Conservation (phyloP, 2,888 invertebrate genomes). For the Helicoverpa assulta region DNA sequence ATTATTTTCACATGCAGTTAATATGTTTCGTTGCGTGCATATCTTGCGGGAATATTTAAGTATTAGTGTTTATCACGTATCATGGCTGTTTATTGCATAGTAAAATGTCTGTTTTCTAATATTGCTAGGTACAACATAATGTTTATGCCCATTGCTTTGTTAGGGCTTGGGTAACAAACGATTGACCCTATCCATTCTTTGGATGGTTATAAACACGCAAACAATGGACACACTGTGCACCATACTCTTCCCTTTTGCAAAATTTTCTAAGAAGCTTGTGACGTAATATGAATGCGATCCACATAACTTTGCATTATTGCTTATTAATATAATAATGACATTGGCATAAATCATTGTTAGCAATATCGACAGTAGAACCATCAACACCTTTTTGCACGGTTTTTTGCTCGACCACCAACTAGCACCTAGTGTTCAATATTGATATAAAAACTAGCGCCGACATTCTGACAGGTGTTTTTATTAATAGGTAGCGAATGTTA, state of each 20-base stretch:
- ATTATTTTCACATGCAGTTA: constrained; percentile 9
- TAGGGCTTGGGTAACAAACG: constrained; percentile 44
- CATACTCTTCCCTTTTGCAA: constrained; percentile 23
- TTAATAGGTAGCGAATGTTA: constrained; percentile 40
- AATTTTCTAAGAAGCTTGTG: constrained; percentile 27
- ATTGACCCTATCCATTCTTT: constrained; percentile 55
- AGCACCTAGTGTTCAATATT: constrained; percentile 19
- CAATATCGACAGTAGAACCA: constrained; percentile 25
- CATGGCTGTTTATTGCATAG: constrained; percentile 50
- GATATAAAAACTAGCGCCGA: constrained; percentile 45
- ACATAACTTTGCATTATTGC: constrained; percentile 11
- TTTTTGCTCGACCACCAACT: constrained; percentile 45
- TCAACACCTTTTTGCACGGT: constrained; percentile 44
- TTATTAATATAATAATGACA: constrained; percentile 8
- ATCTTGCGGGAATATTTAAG: constrained; percentile 25
- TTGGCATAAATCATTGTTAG: constrained; percentile 20
- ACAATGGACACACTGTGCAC: constrained; percentile 40
- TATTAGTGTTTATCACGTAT: constrained; percentile 61
- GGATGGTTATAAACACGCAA: constrained; percentile 41
- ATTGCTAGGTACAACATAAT: constrained; percentile 36
- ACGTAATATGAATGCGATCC: constrained; percentile 9
- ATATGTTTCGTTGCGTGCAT: constrained; percentile 16
- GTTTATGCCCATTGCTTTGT: constrained; percentile 54
- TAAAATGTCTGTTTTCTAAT: constrained; percentile 54
- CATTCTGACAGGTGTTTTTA: constrained; percentile 51